These are phyloP conservation scores for Gandaritis pyraliata DNA, from an alignment of 2,888 invertebrate species.

Conservation along the genomic window DNA sequence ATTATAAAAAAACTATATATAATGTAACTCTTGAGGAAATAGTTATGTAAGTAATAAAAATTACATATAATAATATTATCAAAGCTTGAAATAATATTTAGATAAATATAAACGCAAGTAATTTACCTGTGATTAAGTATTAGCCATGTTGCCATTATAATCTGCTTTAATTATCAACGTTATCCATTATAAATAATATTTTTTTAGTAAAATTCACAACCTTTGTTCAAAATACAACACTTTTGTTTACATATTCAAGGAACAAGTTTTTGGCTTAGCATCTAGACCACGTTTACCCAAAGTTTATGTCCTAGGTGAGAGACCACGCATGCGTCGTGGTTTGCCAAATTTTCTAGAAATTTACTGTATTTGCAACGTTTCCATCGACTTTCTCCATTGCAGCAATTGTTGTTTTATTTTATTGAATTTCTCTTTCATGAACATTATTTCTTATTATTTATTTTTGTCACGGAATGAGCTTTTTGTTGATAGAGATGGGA, in stretches of 20 bases:
- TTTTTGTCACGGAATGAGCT: too few relatives aligned
- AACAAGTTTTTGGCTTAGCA: conserved; percentile 28
- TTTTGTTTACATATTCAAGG: conserved; percentile 40
- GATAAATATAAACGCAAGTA: neutral
- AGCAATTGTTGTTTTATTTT: conserved; percentile 28
- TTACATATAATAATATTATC: too few relatives aligned
- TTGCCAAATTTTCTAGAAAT: conserved; percentile 57
- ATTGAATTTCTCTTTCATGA: conserved; percentile 13
- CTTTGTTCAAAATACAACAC: conserved; percentile 10
- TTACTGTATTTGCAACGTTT: conserved; percentile 63
- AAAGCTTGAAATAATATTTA: neutral
- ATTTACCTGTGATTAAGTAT: conserved; percentile 16
- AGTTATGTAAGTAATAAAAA: too few relatives aligned
- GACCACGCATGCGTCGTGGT: conserved; percentile 61
- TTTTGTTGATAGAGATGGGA: too few relatives aligned
- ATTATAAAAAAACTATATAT: too few relatives aligned
- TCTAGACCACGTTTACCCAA: conserved; percentile 47
- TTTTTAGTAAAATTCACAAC: conserved; percentile 23
- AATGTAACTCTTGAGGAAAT: too few relatives aligned
- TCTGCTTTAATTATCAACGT: neutral
- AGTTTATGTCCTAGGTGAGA: conserved; percentile 47
- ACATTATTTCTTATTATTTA: too few relatives aligned
- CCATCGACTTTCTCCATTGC: conserved; percentile 64
- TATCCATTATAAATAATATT: conserved; percentile 7
- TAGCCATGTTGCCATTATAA: conserved; percentile 13